Conservation (phyloP, 2,888 invertebrate species). For the Diaprepes abbreviatus region DNA sequence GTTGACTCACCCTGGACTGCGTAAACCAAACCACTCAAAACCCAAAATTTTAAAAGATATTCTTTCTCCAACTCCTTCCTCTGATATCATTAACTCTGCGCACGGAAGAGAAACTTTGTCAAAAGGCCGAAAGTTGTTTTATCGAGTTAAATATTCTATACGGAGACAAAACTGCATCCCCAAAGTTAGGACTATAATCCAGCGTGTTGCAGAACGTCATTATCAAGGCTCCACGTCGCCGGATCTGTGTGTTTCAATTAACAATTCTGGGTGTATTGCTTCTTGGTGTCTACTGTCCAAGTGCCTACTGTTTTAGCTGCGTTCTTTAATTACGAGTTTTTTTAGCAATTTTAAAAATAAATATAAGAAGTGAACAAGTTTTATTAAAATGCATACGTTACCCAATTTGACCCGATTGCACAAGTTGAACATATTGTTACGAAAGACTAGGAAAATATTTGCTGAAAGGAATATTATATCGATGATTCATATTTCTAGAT, state of each 20-base stretch:
- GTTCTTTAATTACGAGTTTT: conserved; percentile 18
- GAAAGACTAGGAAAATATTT: too few species aligned
- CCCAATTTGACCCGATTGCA: too few species aligned
- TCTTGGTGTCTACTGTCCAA: conserved; percentile 32
- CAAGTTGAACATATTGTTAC: too few species aligned
- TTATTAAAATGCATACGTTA: too few species aligned
- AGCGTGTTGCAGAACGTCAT: conserved; percentile 40
- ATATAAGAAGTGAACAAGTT: too few species aligned
- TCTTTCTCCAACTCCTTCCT: neutral
- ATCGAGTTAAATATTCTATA: conserved; percentile 44
- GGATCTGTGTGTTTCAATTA: conserved; percentile 46
- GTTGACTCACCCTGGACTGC: too few species aligned
- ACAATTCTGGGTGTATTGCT: conserved; percentile 42
- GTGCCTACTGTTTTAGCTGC: conserved; percentile 11
- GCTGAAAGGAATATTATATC: too few species aligned
- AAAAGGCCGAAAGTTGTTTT: conserved; percentile 33
- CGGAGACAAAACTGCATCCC: conserved; percentile 41
- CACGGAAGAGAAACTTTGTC: conserved; percentile 26
- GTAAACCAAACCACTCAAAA: too few species aligned
- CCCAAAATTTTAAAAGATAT: neutral
- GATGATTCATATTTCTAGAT: too few species aligned
- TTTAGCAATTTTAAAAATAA: neutral
- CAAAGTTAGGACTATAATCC: conserved; percentile 39
- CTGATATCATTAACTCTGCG: conserved; percentile 12
- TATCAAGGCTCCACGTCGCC: conserved; percentile 39